Evolutionary conservation across 2,797 vertebrate genomes (phyloP).

Genomic region (Smutsia temminckii): DNA sequence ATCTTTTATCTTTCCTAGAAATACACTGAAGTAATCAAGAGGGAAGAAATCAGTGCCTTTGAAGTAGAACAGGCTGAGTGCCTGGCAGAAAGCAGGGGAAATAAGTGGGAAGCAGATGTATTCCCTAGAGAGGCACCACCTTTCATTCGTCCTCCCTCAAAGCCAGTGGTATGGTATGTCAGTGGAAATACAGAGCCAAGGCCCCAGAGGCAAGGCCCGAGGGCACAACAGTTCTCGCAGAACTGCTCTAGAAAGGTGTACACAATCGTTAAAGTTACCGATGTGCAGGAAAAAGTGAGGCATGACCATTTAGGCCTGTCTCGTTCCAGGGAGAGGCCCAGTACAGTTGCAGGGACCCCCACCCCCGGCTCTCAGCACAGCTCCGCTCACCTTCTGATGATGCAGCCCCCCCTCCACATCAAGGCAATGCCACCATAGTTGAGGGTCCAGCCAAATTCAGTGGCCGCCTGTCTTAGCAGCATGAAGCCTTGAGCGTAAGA

Average conservation of each 20-base stretch:
- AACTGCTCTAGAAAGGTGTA: not conserved
- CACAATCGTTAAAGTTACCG: not conserved
- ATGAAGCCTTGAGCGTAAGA: conserved; percentile 99
- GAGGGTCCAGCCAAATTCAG: conserved; percentile 94
- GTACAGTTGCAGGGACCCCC: too few species aligned
- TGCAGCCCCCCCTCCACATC: conserved; percentile 99
- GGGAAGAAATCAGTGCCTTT: not conserved
- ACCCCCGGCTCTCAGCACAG: not conserved
- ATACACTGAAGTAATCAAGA: conserved; percentile 87
- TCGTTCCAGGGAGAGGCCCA: not conserved
- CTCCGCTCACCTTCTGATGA: conserved; percentile 93
- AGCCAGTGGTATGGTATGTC: not conserved
- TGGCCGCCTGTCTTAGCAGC: conserved; percentile 95
- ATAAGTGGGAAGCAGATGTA: fast-evolving
- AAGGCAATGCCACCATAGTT: conserved; percentile 98
- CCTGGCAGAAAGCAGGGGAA: not conserved
- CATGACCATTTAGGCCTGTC: not conserved
- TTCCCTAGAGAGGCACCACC: not conserved
- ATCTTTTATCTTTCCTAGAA: conserved; percentile 98
- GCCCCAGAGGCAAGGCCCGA: not conserved
- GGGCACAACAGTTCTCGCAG: fast-evolving
- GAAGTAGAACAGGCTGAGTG: not conserved
- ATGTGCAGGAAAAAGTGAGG: not conserved
- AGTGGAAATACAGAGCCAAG: fast-evolving
- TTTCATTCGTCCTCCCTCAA: too few species aligned